A percentile compares a stretch with the other conserved stretches of the same genome.
phyloP scores from a whole-genome alignment of 2,888 invertebrate species.

The Clepsis dumicolana region DNA sequence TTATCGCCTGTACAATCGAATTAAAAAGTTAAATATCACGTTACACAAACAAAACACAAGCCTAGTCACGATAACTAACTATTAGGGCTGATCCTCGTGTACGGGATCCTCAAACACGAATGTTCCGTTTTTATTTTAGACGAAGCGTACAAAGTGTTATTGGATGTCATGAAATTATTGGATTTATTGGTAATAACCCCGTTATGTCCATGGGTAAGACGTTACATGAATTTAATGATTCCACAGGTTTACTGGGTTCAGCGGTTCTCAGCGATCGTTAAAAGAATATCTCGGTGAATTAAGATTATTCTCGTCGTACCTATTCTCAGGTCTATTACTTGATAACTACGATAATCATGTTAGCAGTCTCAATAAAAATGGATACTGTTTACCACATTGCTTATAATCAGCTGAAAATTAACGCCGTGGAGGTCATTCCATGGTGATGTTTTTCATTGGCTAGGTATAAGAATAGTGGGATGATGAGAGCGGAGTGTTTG shows the following conservation, averaged over 20 bases:
- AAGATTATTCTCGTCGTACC: conserved; percentile 32
- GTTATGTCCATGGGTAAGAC: conserved; percentile 34
- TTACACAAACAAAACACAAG: not conserved
- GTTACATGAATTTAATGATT: conserved; percentile 40
- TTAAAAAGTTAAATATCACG: conserved; percentile 13
- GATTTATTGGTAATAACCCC: conserved; percentile 41
- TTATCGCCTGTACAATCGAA: conserved; percentile 7
- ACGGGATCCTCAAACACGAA: conserved; percentile 12
- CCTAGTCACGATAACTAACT: conserved; percentile 23
- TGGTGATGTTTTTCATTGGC: not conserved
- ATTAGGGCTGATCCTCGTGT: conserved; percentile 21
- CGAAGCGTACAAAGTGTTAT: conserved; percentile 32
- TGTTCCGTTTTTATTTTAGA: conserved; percentile 40
- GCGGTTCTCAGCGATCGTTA: conserved; percentile 35
- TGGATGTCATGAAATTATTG: conserved; percentile 42
- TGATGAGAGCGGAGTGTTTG: too few species aligned
- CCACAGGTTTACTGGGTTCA: conserved; percentile 39
- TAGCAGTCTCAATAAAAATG: not conserved
- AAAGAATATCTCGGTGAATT: conserved; percentile 21
- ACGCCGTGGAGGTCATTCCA: not conserved
- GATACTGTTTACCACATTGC: not conserved
- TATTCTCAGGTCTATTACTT: conserved; percentile 8
- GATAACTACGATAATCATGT: conserved; percentile 13
- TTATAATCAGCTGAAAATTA: conserved; percentile 1
- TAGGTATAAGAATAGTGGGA: not conserved